Conservation (phyloP, 92 coral and sea anemone species). For the Phenganax subtilis region DNA sequence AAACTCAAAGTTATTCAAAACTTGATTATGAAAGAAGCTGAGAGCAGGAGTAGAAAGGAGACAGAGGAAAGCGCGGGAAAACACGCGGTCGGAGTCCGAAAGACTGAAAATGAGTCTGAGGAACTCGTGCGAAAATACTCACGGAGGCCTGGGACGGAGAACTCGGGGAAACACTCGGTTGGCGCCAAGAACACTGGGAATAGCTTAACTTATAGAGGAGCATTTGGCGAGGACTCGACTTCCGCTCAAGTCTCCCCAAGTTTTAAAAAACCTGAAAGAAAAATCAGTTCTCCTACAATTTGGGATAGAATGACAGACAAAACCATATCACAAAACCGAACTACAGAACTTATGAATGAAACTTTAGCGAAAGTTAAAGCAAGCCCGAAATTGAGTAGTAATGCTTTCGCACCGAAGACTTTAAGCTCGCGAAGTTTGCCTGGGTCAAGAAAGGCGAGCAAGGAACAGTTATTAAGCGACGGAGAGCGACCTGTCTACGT, state of each 20-base stretch:
- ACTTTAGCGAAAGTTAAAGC: constrained; percentile 36
- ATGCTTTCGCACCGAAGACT: constrained; percentile 7
- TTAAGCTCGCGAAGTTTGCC: constrained; percentile 37
- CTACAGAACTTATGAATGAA: constrained; percentile 38
- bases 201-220: not conserved
- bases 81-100: not conserved
- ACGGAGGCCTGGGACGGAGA: not conserved
- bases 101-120: constrained; percentile 5
- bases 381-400: constrained; percentile 31
- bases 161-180: constrained; percentile 22
- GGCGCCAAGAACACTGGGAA: not conserved
- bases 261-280: not conserved
- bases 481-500: constrained; percentile 38
- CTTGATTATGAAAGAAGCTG: constrained; percentile 41
- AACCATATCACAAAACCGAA: constrained; percentile 21
- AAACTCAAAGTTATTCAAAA: constrained; percentile 31
- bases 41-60: constrained; percentile 27
- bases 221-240: not conserved
- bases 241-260: constrained; percentile 19
- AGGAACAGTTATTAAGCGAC: constrained; percentile 40
- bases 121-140: not conserved
- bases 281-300: constrained; percentile 23
- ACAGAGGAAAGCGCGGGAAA: constrained; percentile 35
- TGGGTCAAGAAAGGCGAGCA: constrained; percentile 36
- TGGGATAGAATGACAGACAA: constrained; percentile 39